phyloP scores from a whole-genome alignment of 2,797 vertebrate genomes.

The Simalia tracyae region DNA sequence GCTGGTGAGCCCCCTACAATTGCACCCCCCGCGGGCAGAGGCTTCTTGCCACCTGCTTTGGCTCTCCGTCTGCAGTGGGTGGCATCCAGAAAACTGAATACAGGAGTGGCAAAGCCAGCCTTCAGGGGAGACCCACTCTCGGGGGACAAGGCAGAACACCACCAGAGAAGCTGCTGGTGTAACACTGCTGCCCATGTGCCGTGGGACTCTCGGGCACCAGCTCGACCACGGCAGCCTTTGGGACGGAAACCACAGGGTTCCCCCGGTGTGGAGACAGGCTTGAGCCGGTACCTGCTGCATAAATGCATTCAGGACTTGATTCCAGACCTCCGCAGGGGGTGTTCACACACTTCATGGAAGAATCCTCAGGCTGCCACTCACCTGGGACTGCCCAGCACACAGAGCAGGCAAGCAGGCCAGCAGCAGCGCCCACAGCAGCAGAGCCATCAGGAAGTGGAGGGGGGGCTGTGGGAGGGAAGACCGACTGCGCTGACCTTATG shows the following conservation, averaged over 20 bases:
- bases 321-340: background rate
- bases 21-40: background rate
- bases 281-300: background rate
- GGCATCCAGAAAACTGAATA: background rate
- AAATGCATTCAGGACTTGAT: background rate
- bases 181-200: background rate
- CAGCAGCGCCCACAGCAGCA: background rate
- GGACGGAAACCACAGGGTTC: background rate
- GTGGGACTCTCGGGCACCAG: background rate
- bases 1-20: background rate
- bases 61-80: background rate
- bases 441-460: background rate
- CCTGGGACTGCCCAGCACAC: background rate
- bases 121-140: background rate
- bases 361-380: background rate
- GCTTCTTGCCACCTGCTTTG: background rate
- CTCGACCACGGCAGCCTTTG: background rate
- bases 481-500: background rate
- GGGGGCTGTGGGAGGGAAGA: background rate
- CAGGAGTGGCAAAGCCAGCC: background rate
- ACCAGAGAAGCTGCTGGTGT: background rate
- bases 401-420: background rate
- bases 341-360: background rate
- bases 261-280: too few species aligned
- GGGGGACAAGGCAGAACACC: constrained; percentile 9